Evolutionary conservation across 2,797 vertebrate genomes (phyloP).

Genomic region (Streptopelia turtur): DNA sequence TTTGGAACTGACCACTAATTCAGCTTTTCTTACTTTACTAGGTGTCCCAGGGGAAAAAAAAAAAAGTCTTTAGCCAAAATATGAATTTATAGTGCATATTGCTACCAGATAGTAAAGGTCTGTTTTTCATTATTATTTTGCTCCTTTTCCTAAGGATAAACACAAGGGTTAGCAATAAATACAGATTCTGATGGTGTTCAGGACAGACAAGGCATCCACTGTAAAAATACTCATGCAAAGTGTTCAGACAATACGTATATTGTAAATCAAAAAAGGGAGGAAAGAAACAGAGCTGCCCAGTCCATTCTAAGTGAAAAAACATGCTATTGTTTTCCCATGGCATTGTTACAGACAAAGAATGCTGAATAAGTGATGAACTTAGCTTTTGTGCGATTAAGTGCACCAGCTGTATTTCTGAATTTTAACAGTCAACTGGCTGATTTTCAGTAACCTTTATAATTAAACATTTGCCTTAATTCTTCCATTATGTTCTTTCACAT

Average conservation of each 20-base stretch:
- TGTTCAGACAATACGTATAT: slow-evolving; percentile 35
- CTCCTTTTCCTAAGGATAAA: neutral
- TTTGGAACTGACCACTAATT: neutral
- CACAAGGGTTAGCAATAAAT: neutral
- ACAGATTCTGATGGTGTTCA: neutral
- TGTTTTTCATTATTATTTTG: neutral
- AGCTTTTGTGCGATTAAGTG: slow-evolving; percentile 22
- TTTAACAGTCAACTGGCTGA: neutral
- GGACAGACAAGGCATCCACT: slow-evolving; percentile 33
- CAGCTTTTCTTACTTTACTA: neutral
- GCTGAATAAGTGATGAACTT: slow-evolving; percentile 51
- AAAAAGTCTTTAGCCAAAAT: neutral
- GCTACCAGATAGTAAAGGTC: neutral
- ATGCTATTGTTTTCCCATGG: slow-evolving; percentile 30
- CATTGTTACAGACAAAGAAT: slow-evolving; percentile 43
- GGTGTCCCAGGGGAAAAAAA: neutral
- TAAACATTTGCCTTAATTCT: neutral
- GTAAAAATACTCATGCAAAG: slow-evolving; percentile 18
- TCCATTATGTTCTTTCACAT: neutral
- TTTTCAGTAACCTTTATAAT: neutral
- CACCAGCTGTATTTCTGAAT: slow-evolving; percentile 4
- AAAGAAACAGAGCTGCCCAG: slow-evolving; percentile 41
- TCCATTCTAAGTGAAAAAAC: slow-evolving; percentile 39
- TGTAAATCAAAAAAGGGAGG: slow-evolving; percentile 54
- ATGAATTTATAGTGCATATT: neutral